These are phyloP conservation scores for Rhizomys pruinosus DNA, from an alignment of 2,113 vertebrate genomes.

Conservation along the genomic window DNA sequence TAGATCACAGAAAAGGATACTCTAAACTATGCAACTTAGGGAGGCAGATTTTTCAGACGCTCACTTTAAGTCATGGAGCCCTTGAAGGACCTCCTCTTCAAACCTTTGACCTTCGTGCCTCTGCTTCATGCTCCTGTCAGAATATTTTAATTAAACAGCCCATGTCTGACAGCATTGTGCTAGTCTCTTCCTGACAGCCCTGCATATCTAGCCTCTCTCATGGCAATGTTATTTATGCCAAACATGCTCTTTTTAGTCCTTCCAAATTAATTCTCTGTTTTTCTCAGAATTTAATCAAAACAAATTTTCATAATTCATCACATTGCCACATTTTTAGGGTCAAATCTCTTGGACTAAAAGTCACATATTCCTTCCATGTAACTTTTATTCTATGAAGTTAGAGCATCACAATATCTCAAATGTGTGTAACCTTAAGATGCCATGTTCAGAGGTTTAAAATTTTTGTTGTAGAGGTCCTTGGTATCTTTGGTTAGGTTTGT, in stretches of 20 bases:
- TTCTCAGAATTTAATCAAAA: not conserved
- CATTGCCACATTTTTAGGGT: not conserved
- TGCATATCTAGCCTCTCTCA: not conserved
- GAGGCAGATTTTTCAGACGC: not conserved
- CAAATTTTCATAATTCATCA: not conserved
- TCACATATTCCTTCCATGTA: not conserved
- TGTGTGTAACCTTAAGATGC: too few relatives aligned
- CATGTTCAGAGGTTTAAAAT: too few relatives aligned
- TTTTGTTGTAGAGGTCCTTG: too few relatives aligned
- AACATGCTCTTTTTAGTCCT: not conserved
- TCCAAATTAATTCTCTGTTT: not conserved
- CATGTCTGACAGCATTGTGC: not conserved
- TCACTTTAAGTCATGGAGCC: not conserved
- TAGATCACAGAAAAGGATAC: not conserved
- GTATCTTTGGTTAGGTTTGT: too few relatives aligned
- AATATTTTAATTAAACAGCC: not conserved
- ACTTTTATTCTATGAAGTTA: not conserved
- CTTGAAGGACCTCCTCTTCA: not conserved
- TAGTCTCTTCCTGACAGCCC: not conserved
- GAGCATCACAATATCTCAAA: not conserved
- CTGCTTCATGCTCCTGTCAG: not conserved
- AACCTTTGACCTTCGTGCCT: not conserved
- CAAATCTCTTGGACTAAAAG: not conserved
- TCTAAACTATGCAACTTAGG: not conserved
- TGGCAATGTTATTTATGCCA: not conserved